phyloP scores from a whole-genome alignment of 2,113 vertebrate species.

The Variabilichromis moorii region DNA sequence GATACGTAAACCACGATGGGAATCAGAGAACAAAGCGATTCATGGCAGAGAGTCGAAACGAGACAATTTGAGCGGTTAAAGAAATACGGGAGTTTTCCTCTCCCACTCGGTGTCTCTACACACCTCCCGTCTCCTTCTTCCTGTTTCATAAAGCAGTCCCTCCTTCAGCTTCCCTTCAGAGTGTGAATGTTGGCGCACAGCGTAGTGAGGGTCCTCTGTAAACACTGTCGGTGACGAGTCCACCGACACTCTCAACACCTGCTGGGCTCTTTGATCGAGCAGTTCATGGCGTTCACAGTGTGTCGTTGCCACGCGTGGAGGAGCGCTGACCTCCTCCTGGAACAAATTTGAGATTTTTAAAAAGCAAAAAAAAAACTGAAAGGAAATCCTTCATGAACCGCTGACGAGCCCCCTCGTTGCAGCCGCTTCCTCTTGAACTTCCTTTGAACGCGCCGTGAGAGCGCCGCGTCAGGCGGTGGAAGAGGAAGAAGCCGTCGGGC shows the following conservation, averaged over 20 bases:
- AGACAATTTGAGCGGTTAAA: not conserved
- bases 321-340: not conserved
- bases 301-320: not conserved
- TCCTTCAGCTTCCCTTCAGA: slow-evolving; percentile 42
- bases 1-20: not conserved
- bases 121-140: not conserved
- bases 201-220: slow-evolving; percentile 35
- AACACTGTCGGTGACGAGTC: slow-evolving; percentile 46
- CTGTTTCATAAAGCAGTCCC: slow-evolving; percentile 18
- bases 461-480: slow-evolving; percentile 8
- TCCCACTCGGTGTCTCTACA: not conserved
- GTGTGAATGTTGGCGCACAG: not conserved
- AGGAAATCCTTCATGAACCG: slow-evolving; percentile 62
- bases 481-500: not conserved
- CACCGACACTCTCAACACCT: slow-evolving; percentile 21
- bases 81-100: not conserved
- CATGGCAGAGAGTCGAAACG: not conserved
- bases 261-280: slow-evolving; percentile 28
- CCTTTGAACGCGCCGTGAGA: not conserved
- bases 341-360: not conserved
- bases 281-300: slow-evolving; percentile 43
- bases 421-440: not conserved
- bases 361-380: not conserved
- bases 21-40: not conserved
- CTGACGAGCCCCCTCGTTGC: not conserved